Conservation (phyloP, 2,888 invertebrate genomes). For the Amiota minor region DNA sequence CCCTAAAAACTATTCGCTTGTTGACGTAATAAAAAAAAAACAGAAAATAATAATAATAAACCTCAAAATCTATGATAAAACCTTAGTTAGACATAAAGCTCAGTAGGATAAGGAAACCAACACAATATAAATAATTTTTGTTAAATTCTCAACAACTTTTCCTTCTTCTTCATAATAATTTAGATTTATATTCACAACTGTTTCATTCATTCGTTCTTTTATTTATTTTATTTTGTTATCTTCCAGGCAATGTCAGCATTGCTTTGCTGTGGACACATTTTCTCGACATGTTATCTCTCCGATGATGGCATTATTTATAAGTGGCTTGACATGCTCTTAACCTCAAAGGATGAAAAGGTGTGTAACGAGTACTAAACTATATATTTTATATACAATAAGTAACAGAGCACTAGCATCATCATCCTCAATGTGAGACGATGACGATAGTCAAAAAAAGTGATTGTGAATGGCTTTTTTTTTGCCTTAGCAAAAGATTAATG, state of each 20-base stretch:
- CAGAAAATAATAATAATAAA: no score
- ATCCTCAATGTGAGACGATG: background rate
- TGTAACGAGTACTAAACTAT: conserved; percentile 33
- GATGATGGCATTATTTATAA: conserved; percentile 95
- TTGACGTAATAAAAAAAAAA: no score
- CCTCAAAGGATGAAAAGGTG: conserved; percentile 90
- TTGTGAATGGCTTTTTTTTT: background rate
- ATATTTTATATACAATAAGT: background rate
- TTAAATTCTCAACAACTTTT: no score
- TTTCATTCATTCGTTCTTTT: background rate
- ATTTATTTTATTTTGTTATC: conserved; percentile 11
- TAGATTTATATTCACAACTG: background rate
- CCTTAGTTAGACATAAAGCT: no score
- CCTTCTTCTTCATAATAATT: background rate
- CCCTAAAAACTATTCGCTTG: no score
- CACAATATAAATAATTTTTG: no score
- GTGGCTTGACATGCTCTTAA: conserved; percentile 93
- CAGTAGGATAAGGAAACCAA: no score
- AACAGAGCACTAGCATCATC: background rate
- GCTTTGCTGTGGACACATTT: conserved; percentile 95
- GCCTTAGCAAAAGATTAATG: background rate
- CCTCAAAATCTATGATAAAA: no score
- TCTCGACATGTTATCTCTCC: conserved; percentile 86
- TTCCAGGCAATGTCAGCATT: conserved; percentile 94
- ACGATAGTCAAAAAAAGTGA: background rate